These are phyloP conservation scores for Phenganax subtilis DNA, from an alignment of 92 coral and sea anemone genomes.

Conservation along the genomic window DNA sequence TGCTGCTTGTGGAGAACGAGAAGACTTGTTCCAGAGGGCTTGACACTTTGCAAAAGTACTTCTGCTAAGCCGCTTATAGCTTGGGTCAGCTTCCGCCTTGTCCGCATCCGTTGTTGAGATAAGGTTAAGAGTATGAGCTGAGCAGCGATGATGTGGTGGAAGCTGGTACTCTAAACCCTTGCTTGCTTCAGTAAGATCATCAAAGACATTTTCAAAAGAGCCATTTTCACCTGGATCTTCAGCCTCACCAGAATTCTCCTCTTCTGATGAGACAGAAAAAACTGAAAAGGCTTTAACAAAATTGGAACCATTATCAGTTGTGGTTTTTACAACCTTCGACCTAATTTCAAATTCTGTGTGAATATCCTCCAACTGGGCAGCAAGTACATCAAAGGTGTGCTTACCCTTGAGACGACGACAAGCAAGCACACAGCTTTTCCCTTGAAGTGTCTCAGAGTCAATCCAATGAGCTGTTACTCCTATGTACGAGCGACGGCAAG, in stretches of 20 bases:
- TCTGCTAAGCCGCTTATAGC: conserved; percentile 8
- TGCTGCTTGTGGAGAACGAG: conserved; percentile 8
- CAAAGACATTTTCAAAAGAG: conserved; percentile 19
- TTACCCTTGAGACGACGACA: conserved; percentile 15
- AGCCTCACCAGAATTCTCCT: background rate
- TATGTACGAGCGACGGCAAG: conserved; percentile 1
- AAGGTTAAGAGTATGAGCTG: conserved; percentile 20
- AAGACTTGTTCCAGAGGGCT: conserved; percentile 8
- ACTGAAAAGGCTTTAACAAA: conserved; percentile 31
- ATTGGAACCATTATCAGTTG: conserved; percentile 23
- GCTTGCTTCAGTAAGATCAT: conserved; percentile 16
- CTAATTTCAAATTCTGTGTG: conserved; percentile 31
- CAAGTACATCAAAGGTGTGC: conserved; percentile 30
- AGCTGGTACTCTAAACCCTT: conserved; percentile 12
- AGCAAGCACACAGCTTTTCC: conserved; percentile 19
- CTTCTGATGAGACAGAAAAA: background rate
- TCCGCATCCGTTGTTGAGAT: conserved; percentile 24
- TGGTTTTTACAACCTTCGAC: conserved; percentile 14
- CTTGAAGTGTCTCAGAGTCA: background rate
- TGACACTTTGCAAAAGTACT: conserved; percentile 2
- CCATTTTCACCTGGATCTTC: conserved; percentile 10
- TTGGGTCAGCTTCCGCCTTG: conserved; percentile 2
- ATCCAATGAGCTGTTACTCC: conserved; percentile 28
- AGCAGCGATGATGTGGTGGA: conserved; percentile 21
- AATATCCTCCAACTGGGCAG: conserved; percentile 14